Base-by-base conservation (phyloP, 2,113 vertebrate genomes). In the Malaclemys terrapin region DNA sequence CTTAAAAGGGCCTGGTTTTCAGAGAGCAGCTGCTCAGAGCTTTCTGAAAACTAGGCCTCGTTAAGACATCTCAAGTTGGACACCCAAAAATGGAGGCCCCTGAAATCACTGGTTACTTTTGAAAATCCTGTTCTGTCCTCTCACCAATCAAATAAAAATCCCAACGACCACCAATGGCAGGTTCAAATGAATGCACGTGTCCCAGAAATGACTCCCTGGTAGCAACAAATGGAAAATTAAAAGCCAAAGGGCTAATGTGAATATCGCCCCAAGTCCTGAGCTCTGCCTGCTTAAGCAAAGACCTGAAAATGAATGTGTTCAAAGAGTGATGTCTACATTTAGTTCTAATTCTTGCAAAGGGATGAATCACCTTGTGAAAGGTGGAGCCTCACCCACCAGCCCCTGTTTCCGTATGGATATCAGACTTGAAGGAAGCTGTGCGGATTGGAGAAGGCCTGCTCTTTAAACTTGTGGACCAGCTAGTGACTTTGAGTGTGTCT, bases 321-420 rank as follows among this genome's bases (percentile, higher is more conserved):
- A 96, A 97, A 95, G 91, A 96, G 96, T 96, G 90, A 96, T 98
- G 76, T 97, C 97, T 96, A 96, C 95, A 97, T 97, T 91, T 96
- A 97, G 97, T 93, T 97, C 97, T 97, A 97, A 97, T 98, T 97
- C 97, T 97, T 97, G 95, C 95, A 89, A 97, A 98, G 96, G 96
- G 95, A 96, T 0, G 96, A 97, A 97, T 97, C 97, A 97, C 96
- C 97, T 93, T 96, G 95, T 97, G 97, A 96, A 97, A 97, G 97
- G 97, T 97, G 97, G 97, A 97, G 96, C 97, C 94, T 97, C 95
- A 95, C 91, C 56, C 96, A 94, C 92, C 96, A 97, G 95, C 93
- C 97, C 57, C 92, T 97, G 96, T 97, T 97, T 97, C 97, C 97
- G 94, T 95, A 93, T 97, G 97, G 97, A 97, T 97, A 97, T 97